These are phyloP conservation scores for Caenorhabditis sp. DNA, from an alignment of 2,888 invertebrate genomes.

Conservation along the genomic window DNA sequence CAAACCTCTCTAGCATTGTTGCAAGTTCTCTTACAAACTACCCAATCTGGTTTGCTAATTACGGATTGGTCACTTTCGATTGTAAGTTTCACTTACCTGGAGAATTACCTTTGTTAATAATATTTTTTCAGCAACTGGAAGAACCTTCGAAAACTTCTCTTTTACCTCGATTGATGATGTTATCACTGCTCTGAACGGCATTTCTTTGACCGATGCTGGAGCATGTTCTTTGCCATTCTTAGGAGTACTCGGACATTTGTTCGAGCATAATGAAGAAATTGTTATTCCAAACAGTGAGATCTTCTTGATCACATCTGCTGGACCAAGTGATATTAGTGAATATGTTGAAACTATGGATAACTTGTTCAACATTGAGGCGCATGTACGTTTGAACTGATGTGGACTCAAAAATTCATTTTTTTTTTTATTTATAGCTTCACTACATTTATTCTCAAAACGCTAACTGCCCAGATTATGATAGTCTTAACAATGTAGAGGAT, in stretches of 20 bases:
- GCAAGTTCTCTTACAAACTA: slow-evolving; percentile 13
- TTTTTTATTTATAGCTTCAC: slow-evolving; percentile 25
- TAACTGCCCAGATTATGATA: slow-evolving; percentile 34
- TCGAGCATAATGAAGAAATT: slow-evolving; percentile 31
- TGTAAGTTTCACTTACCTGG: slow-evolving; percentile 14
- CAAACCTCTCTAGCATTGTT: slow-evolving; percentile 33
- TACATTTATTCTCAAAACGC: slow-evolving; percentile 35
- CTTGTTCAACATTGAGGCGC: slow-evolving; percentile 37
- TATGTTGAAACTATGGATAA: slow-evolving; percentile 25
- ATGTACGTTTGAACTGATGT: neutral
- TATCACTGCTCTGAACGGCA: slow-evolving; percentile 21
- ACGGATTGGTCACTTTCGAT: slow-evolving; percentile 54
- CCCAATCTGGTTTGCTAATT: slow-evolving; percentile 50
- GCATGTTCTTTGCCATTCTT: slow-evolving; percentile 39
- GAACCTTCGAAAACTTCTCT: slow-evolving; percentile 29
- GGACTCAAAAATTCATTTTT: neutral
- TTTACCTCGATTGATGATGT: slow-evolving; percentile 28
- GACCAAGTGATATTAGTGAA: slow-evolving; percentile 26
- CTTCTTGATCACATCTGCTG: slow-evolving; percentile 43
- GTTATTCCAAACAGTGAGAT: slow-evolving; percentile 45
- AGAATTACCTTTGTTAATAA: no score
- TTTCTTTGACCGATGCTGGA: slow-evolving; percentile 27
- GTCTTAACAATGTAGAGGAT: slow-evolving; percentile 23
- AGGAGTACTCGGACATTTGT: slow-evolving; percentile 22
- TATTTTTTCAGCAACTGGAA: slow-evolving; percentile 35